These are phyloP conservation scores for Chroicocephalus ridibundus DNA, from an alignment of 2,113 vertebrate species.

Conservation along the genomic window DNA sequence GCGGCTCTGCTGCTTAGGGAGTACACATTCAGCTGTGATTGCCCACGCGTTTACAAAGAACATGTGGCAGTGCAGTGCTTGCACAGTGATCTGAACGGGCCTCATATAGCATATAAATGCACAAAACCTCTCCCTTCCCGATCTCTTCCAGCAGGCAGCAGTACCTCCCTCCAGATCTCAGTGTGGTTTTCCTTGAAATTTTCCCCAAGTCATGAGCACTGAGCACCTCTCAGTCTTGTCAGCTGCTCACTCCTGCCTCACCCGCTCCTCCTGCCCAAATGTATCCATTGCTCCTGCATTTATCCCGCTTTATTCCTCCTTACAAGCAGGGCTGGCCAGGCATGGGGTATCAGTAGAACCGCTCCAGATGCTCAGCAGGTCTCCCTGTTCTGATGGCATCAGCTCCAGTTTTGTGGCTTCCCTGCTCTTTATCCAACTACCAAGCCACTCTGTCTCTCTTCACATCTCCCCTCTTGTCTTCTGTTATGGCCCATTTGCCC, in stretches of 20 bases:
- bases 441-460: background rate
- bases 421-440: background rate
- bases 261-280: background rate
- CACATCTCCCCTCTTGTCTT: background rate
- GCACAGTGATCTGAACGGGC: background rate
- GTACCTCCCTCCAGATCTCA: background rate
- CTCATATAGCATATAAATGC: fast-evolving
- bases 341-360: background rate
- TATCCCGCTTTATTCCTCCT: background rate
- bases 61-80: background rate
- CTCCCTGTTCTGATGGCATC: background rate
- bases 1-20: background rate
- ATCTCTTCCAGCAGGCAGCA: background rate
- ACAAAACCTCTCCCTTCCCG: background rate
- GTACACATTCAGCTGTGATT: background rate
- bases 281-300: background rate
- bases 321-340: background rate
- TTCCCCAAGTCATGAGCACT: background rate
- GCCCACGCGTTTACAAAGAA: background rate
- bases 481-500: background rate
- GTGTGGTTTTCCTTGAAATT: background rate
- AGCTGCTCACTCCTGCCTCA: background rate
- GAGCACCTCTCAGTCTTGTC: background rate
- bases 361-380: background rate
- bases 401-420: background rate